A percentile compares a stretch with the other conserved stretches of the same genome.
Evolutionary conservation across 2,888 invertebrate genomes (phyloP).

Genomic region (Apamea sordens): DNA sequence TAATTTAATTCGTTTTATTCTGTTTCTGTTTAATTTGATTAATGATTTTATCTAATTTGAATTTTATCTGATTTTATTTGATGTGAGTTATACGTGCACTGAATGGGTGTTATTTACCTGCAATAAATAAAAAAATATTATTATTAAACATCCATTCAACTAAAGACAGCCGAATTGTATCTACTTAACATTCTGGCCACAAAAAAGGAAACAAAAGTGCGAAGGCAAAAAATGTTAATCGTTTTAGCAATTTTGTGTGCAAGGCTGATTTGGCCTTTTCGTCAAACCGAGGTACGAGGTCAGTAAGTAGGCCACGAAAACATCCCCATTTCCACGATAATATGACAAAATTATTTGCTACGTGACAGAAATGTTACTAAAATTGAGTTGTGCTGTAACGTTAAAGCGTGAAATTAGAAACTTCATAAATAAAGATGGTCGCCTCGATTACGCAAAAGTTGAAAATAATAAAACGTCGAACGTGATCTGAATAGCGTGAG

Average conservation of each 20-base stretch:
- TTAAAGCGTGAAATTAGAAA: conserved; percentile 26
- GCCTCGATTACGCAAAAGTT: conserved; percentile 47
- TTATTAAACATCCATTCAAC: not conserved
- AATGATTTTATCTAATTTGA: too few species aligned
- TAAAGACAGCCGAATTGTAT: not conserved
- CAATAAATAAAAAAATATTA: too few species aligned
- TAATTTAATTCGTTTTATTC: too few species aligned
- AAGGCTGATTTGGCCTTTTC: not conserved
- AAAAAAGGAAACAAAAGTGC: conserved; percentile 8
- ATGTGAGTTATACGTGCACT: too few species aligned
- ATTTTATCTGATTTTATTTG: too few species aligned
- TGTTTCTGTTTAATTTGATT: too few species aligned
- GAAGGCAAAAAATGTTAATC: too few species aligned
- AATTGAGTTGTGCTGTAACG: conserved; percentile 8
- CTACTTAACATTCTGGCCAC: not conserved
- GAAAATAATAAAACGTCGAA: conserved; percentile 53
- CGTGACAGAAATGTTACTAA: conserved; percentile 39
- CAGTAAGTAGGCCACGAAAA: conserved; percentile 48
- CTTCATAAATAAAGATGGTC: conserved; percentile 36
- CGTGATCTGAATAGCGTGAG: conserved; percentile 44
- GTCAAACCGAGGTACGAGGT: conserved; percentile 9
- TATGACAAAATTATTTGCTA: conserved; percentile 12
- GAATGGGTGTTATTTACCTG: too few species aligned
- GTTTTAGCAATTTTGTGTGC: conserved; percentile 13
- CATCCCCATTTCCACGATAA: conserved; percentile 13